Evolutionary conservation across 2,113 vertebrate genomes (phyloP).

Genomic region (Todiramphus saurophagus): DNA sequence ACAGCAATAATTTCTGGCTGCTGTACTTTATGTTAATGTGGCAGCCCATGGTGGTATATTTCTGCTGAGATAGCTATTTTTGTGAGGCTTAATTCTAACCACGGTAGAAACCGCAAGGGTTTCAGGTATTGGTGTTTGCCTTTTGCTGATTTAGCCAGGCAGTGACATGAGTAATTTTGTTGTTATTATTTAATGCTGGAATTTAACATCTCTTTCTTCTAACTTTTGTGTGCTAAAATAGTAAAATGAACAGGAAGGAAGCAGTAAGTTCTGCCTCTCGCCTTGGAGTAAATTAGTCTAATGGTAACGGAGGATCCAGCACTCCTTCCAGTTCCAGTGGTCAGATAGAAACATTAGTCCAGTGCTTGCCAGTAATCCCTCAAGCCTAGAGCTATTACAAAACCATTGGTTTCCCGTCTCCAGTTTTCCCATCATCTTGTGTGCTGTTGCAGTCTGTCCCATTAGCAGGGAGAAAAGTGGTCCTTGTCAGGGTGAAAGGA

Average conservation of each 20-base stretch:
- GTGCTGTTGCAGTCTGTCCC: neutral
- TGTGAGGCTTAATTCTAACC: constrained; percentile 72
- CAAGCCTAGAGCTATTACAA: neutral
- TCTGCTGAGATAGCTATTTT: constrained; percentile 79
- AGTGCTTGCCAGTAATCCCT: neutral
- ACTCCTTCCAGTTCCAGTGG: neutral
- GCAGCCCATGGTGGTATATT: constrained; percentile 69
- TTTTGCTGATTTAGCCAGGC: constrained; percentile 67
- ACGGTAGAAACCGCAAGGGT: constrained; percentile 62
- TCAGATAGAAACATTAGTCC: neutral
- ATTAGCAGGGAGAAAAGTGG: neutral
- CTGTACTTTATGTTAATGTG: constrained; percentile 84
- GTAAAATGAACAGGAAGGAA: neutral
- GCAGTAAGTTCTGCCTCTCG: neutral
- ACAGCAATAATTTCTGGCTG: constrained; percentile 79
- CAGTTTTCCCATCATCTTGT: neutral
- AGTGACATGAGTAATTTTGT: neutral
- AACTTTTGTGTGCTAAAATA: neutral
- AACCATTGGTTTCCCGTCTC: neutral
- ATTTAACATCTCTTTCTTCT: neutral
- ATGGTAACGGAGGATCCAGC: neutral
- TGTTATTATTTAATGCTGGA: neutral
- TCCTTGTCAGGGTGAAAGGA: neutral
- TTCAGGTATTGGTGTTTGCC: constrained; percentile 32
- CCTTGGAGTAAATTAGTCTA: neutral